Evolutionary conservation across 2,797 vertebrate genomes (phyloP).

Genomic region (Clamator glandarius): DNA sequence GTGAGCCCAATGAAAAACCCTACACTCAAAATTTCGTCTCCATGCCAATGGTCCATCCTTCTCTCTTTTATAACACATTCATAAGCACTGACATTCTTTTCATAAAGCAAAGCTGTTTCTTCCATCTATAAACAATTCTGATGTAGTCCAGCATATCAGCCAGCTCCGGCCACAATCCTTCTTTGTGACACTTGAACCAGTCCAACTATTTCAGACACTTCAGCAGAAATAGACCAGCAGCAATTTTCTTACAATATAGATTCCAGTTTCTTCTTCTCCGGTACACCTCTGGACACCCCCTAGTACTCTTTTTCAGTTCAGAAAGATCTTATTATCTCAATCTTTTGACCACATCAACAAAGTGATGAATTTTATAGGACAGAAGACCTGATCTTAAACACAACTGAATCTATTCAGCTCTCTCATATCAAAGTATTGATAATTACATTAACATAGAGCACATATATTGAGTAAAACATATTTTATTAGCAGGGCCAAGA

Average conservation of each 20-base stretch:
- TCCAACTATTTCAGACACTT: neutral
- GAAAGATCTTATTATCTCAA: constrained; percentile 6
- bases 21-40: neutral
- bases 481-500: neutral
- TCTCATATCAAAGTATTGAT: neutral
- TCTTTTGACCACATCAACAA: constrained; percentile 36
- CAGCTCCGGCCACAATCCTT: neutral
- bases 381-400: neutral
- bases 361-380: constrained; percentile 9
- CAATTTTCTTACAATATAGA: neutral
- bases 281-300: neutral
- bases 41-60: neutral
- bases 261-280: neutral
- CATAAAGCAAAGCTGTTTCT: neutral
- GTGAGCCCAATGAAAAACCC: neutral
- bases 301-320: constrained; percentile 16
- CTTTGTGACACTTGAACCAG: neutral
- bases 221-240: neutral
- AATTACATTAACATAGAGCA: neutral
- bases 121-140: neutral
- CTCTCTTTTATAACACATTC: neutral
- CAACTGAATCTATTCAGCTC: neutral
- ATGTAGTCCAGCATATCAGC: neutral
- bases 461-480: rapidly evolving
- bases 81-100: neutral